Evolutionary conservation across 2,113 vertebrate species (phyloP).

Genomic region (Chitala chitala): DNA sequence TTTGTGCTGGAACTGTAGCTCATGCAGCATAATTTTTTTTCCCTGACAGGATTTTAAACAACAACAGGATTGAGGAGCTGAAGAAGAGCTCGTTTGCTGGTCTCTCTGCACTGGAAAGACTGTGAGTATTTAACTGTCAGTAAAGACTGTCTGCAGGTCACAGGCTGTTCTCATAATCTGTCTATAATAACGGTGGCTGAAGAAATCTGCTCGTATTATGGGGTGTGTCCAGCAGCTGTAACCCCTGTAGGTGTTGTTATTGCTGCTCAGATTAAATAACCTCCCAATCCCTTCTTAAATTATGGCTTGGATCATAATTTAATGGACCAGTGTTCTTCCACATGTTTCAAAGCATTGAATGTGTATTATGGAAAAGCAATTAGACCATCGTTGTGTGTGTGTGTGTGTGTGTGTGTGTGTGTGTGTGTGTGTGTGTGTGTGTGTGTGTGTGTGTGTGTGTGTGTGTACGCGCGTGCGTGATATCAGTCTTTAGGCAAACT

Average conservation of each 20-base stretch:
- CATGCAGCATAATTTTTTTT: conserved; percentile 12
- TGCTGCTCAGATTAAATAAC: too few relatives aligned
- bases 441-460: not conserved
- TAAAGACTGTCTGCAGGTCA: too few relatives aligned
- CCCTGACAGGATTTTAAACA: conserved; percentile 82
- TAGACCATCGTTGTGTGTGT: conserved; percentile 4
- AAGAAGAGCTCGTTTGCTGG: conserved; percentile 88
- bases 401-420: too few relatives aligned
- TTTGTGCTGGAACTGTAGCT: not conserved
- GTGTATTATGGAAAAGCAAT: not conserved
- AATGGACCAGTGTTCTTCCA: too few relatives aligned
- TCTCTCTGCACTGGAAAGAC: conserved; percentile 79
- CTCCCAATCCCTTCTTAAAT: not conserved
- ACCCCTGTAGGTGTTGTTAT: too few relatives aligned
- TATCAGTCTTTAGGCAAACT: too few relatives aligned
- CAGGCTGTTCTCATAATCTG: too few relatives aligned
- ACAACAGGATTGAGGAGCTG: conserved; percentile 91
- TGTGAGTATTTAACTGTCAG: too few relatives aligned
- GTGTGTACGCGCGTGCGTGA: not conserved
- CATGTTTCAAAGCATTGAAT: not conserved
- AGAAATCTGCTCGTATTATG: too few relatives aligned
- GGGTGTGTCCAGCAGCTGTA: too few relatives aligned
- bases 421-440: not conserved
- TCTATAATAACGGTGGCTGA: too few relatives aligned
- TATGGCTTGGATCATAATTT: not conserved